These are phyloP conservation scores for Sinonovacula constricta DNA, from an alignment of 1,140 invertebrate species.

Conservation along the genomic window DNA sequence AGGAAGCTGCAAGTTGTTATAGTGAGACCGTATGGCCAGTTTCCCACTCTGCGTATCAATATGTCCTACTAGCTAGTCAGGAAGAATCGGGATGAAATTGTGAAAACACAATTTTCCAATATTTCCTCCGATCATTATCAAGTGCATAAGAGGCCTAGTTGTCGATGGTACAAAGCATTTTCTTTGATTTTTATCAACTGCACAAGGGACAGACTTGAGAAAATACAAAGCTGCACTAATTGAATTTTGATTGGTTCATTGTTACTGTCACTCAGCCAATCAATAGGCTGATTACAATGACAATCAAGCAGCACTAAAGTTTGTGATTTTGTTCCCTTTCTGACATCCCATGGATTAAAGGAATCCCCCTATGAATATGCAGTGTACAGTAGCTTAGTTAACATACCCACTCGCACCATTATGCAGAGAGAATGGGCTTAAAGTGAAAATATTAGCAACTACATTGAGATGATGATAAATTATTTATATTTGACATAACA, in stretches of 20 bases:
- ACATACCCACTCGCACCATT: too few relatives aligned
- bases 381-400: neutral
- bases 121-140: slow-evolving; percentile 28
- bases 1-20: slow-evolving; percentile 12
- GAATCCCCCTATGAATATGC: neutral
- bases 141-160: slow-evolving; percentile 19
- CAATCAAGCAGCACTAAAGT: slow-evolving; percentile 25
- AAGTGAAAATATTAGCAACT: too few relatives aligned
- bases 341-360: neutral
- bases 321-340: too few relatives aligned
- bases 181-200: slow-evolving; percentile 49
- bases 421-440: too few relatives aligned
- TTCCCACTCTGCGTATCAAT: slow-evolving; percentile 26
- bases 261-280: slow-evolving; percentile 44
- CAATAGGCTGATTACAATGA: slow-evolving; percentile 28
- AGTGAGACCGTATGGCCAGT: neutral
- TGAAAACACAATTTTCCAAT: slow-evolving; percentile 42
- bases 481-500: too few relatives aligned
- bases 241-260: slow-evolving; percentile 54
- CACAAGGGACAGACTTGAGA: slow-evolving; percentile 30
- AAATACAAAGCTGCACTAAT: slow-evolving; percentile 47
- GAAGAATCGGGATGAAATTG: slow-evolving; percentile 51
- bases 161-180: slow-evolving; percentile 10
- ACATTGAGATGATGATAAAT: too few relatives aligned
- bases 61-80: slow-evolving; percentile 15